A percentile compares a stretch with the other conserved stretches of the same genome.
These are phyloP conservation scores for Poecilia wingei DNA, from an alignment of 2,797 vertebrate species.

Conservation along the genomic window DNA sequence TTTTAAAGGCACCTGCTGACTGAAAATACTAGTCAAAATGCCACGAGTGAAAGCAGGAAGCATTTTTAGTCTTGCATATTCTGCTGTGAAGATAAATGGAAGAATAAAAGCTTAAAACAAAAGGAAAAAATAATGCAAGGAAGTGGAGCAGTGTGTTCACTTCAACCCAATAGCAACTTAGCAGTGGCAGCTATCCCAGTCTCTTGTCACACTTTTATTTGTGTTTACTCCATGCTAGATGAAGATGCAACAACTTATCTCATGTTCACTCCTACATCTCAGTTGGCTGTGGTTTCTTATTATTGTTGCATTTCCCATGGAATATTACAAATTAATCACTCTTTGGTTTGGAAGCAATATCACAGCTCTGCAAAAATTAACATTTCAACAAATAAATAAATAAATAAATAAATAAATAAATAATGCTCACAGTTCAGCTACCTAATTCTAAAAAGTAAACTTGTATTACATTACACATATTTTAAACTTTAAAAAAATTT, in stretches of 20 bases:
- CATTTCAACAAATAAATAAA: background rate
- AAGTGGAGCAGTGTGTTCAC: background rate
- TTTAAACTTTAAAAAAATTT: background rate
- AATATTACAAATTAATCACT: background rate
- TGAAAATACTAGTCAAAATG: background rate
- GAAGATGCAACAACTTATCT: background rate
- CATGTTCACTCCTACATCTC: background rate
- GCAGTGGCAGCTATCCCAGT: background rate
- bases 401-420: background rate
- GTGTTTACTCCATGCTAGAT: background rate
- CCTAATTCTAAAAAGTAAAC: background rate
- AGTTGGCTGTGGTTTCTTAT: background rate
- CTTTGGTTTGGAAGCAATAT: background rate
- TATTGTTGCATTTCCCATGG: background rate
- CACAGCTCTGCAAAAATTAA: background rate
- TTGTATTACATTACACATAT: background rate
- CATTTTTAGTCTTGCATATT: background rate
- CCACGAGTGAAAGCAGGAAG: background rate
- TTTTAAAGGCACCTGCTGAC: background rate
- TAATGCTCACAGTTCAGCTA: background rate
- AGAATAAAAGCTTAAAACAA: background rate
- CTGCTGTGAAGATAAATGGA: background rate
- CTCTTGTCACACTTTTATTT: background rate
- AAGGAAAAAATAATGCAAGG: background rate
- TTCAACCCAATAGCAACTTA: background rate